These are phyloP conservation scores for Caenorhabditis japonica DNA, from an alignment of 2,888 invertebrate genomes.

Conservation along the genomic window DNA sequence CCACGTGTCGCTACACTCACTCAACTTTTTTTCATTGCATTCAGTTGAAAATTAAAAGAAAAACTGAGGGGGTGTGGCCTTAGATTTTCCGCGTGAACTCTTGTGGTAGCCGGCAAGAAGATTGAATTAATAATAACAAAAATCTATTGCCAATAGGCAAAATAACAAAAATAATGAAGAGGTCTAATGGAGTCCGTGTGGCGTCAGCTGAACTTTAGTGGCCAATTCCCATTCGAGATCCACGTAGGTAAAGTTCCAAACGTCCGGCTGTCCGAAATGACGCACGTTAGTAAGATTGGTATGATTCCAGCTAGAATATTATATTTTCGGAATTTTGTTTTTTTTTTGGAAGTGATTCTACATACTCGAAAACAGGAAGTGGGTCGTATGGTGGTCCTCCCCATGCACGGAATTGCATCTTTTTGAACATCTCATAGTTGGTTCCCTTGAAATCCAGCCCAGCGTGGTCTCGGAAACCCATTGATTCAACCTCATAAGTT, in stretches of 20 bases:
- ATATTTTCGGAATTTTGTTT: neutral
- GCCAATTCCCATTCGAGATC: conserved; percentile 71
- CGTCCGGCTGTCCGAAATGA: conserved; percentile 85
- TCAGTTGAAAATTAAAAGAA: no score
- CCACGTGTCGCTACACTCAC: no score
- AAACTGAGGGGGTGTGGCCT: no score
- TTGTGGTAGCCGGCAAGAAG: no score
- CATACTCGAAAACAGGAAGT: conserved; percentile 83
- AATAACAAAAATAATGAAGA: no score
- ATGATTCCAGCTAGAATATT: conserved; percentile 82
- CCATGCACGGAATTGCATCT: conserved; percentile 81
- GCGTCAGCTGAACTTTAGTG: conserved; percentile 43
- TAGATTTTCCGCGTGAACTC: no score
- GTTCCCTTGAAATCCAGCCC: conserved; percentile 83
- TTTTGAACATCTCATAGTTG: conserved; percentile 74
- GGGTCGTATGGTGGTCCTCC: conserved; percentile 81
- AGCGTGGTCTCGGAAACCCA: conserved; percentile 84
- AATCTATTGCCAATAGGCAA: no score
- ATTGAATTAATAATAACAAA: no score
- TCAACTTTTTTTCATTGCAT: no score
- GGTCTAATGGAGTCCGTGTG: no score
- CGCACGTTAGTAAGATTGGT: conserved; percentile 80
- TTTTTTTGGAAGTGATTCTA: conserved; percentile 1
- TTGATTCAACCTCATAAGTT: conserved; percentile 83
- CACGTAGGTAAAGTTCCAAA: conserved; percentile 84